phyloP scores from a whole-genome alignment of 1,140 invertebrate genomes.

The Neodiprion virginianus region DNA sequence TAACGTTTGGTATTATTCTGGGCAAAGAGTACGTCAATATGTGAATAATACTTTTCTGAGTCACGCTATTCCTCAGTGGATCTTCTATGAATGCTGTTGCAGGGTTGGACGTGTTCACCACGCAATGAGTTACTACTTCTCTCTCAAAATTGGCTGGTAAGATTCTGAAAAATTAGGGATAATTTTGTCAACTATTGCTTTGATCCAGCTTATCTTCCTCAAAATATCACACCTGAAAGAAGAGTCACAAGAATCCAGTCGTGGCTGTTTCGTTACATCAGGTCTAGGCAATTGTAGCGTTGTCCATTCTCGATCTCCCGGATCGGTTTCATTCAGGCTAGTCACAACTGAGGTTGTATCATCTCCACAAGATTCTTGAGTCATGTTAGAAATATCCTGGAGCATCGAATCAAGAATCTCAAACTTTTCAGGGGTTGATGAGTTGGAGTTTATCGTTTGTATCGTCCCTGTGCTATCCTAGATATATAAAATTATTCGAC shows the following conservation, averaged over 20 bases:
- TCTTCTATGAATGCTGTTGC: conserved; percentile 52
- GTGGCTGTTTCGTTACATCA: conserved; percentile 39
- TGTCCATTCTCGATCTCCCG: conserved; percentile 58
- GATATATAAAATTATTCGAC: background rate
- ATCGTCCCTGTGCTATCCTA: conserved; percentile 44
- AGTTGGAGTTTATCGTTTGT: conserved; percentile 51
- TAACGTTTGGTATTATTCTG: conserved; percentile 73
- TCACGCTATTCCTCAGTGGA: conserved; percentile 53
- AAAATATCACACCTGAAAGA: conserved; percentile 38
- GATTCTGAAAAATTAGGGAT: conserved; percentile 40
- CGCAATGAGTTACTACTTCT: conserved; percentile 60
- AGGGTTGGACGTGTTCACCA: conserved; percentile 47
- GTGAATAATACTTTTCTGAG: conserved; percentile 54
- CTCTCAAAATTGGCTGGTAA: conserved; percentile 64
- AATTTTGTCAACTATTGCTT: background rate
- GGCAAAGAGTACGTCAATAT: conserved; percentile 63
- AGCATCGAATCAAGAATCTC: conserved; percentile 51
- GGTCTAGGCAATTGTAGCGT: conserved; percentile 48
- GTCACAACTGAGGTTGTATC: conserved; percentile 52
- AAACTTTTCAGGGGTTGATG: conserved; percentile 57
- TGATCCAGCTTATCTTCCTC: background rate
- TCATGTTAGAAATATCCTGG: conserved; percentile 43
- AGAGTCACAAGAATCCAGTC: conserved; percentile 38
- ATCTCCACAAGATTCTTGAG: conserved; percentile 48
- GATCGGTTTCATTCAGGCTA: conserved; percentile 54